Base-by-base conservation (phyloP, 2,888 invertebrate species). In the Dynastes hyllus region DNA sequence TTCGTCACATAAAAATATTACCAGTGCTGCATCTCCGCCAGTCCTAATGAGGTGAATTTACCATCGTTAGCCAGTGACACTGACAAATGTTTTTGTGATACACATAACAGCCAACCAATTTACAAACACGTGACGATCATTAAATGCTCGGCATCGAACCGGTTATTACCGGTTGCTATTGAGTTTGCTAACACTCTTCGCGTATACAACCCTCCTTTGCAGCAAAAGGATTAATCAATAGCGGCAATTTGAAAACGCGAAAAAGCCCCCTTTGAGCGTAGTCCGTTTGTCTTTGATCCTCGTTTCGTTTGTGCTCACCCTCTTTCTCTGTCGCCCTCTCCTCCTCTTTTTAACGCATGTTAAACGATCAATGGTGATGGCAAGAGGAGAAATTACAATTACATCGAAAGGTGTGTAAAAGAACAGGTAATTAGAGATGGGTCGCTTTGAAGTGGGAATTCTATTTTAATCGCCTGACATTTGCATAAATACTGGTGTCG, bases 41-140 rank as follows among this genome's bases (percentile, higher is more conserved):
- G 77, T 71, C 61, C 71, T 82, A 83, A 83, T 83, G 83, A 83
- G 83, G 78, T 79, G 81, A 80, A 81, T 81, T 81, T 78, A 79
- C 80, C 78, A 80, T 53, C 61, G 76, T 77, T 4, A 51, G 2
- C 78, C 13, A 69, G 63, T 79, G 83, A 81, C 83, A 80, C 78
- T 81, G 83, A 83, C 81, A 78, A 81, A 83, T 82, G 81, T 79
- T 82, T 69, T 51, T 27, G 51, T 2, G 29, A 22, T 63, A 66
- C 22, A 4, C 45, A 45, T 2, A 45, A 22, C 40, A 45, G 45
- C 40, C 66, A 9, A 66, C 45, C 45, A 66, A 45, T 45, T 66
- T 69, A 27, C 29, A 51, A 69, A 53, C 69, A 27, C 69, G 51
- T 51, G 69, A 51, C 69, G 69, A 69, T 69, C 69, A 45, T 66